These are phyloP conservation scores for Parotocinclus haroldoi DNA, from an alignment of 2,797 vertebrate species.

Conservation along the genomic window DNA sequence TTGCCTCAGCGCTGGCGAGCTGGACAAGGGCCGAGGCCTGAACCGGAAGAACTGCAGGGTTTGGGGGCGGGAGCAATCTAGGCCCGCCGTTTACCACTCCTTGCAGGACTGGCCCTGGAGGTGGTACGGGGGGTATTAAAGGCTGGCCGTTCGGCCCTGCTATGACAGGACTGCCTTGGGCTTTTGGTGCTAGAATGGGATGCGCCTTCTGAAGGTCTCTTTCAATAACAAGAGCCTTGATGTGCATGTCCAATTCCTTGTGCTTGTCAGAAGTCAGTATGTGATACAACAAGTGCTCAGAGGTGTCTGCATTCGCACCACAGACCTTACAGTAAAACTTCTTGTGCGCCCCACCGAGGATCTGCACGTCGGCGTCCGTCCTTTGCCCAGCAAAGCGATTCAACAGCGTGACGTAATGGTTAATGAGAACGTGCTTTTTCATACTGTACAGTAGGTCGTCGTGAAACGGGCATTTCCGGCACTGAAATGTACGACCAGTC, in stretches of 20 bases:
- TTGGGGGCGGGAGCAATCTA: conserved; percentile 64
- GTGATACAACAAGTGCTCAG: conserved; percentile 90
- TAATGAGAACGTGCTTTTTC: conserved; percentile 92
- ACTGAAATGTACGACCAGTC: conserved; percentile 75
- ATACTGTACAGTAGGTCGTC: conserved; percentile 84
- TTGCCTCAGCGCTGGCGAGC: conserved; percentile 76
- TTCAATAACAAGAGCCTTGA: conserved; percentile 82
- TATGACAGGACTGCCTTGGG: conserved; percentile 54
- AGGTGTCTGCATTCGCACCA: conserved; percentile 74
- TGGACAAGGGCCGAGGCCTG: conserved; percentile 76
- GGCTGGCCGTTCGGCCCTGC: conserved; percentile 62
- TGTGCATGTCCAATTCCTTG: conserved; percentile 81
- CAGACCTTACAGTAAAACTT: conserved; percentile 88
- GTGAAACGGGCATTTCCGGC: conserved; percentile 83
- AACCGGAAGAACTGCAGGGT: conserved; percentile 68
- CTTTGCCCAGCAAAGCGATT: conserved; percentile 81
- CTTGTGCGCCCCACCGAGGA: conserved; percentile 51
- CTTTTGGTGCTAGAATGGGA: conserved; percentile 73
- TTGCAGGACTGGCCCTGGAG: conserved; percentile 51
- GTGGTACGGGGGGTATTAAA: conserved; percentile 53
- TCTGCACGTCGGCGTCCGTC: conserved; percentile 49
- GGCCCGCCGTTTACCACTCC: conserved; percentile 58
- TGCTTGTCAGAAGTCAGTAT: conserved; percentile 86
- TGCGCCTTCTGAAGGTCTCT: conserved; percentile 59
- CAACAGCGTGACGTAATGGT: conserved; percentile 79